These are phyloP conservation scores for Esperia sulphurella DNA, from an alignment of 2,888 invertebrate species.

Conservation along the genomic window DNA sequence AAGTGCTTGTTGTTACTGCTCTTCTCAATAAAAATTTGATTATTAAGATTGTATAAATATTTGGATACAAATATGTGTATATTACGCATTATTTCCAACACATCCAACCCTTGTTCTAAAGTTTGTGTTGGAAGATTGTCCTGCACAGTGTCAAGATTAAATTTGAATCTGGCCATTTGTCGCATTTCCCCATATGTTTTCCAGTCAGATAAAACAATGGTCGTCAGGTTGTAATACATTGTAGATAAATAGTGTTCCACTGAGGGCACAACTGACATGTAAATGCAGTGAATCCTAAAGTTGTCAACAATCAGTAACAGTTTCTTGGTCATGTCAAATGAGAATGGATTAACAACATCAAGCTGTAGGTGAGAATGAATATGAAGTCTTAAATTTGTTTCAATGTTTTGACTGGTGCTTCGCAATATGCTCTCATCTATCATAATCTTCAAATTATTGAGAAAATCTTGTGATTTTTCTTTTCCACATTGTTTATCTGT, in stretches of 20 bases:
- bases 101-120: conserved; percentile 97
- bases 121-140: conserved; percentile 97
- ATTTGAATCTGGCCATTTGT: conserved; percentile 91
- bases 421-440: conserved; percentile 81
- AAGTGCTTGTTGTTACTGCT: conserved; percentile 95
- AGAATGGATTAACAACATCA: conserved; percentile 85
- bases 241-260: conserved; percentile 95
- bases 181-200: conserved; percentile 98
- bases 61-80: conserved; percentile 96
- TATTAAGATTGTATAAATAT: conserved; percentile 96
- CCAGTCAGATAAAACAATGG: conserved; percentile 98
- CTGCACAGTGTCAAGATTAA: conserved; percentile 89
- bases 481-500: conserved; percentile 48
- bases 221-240: conserved; percentile 98
- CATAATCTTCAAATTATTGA: conserved; percentile 51
- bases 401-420: conserved; percentile 91
- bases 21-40: conserved; percentile 96
- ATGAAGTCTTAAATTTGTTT: conserved; percentile 94
- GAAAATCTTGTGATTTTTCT: conserved; percentile 50
- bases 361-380: conserved; percentile 94
- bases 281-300: conserved; percentile 74
- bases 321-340: conserved; percentile 82
- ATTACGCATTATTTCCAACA: conserved; percentile 97
- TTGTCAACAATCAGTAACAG: conserved; percentile 80
- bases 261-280: conserved; percentile 82